These are phyloP conservation scores for Anguilla megastoma DNA, from an alignment of 2,797 vertebrate genomes.

Conservation along the genomic window DNA sequence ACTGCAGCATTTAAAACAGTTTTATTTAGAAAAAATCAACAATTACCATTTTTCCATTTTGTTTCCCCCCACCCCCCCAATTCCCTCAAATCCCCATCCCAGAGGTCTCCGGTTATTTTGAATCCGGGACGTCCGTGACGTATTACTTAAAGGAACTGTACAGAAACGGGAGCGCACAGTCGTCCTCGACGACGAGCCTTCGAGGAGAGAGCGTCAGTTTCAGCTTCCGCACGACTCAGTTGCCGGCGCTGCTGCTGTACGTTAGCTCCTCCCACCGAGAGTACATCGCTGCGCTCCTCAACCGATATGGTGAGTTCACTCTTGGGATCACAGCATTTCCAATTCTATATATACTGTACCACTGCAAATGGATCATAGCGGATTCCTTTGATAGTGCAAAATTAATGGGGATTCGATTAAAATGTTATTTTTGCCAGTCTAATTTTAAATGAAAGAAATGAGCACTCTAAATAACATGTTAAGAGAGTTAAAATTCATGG, in stretches of 20 bases:
- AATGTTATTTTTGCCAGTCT: too few species aligned
- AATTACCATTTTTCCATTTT: neutral
- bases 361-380: too few species aligned
- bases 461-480: too few species aligned
- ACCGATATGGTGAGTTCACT: neutral
- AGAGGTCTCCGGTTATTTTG: neutral
- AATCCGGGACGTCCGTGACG: neutral
- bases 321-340: too few species aligned
- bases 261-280: neutral
- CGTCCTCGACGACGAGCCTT: neutral
- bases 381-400: too few species aligned
- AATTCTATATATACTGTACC: too few species aligned
- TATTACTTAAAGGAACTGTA: neutral
- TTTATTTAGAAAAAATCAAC: neutral
- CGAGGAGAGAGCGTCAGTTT: neutral
- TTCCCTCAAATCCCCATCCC: neutral
- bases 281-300: neutral
- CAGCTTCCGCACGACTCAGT: neutral
- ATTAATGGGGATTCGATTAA: too few species aligned
- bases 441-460: too few species aligned
- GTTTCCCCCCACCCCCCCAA: neutral
- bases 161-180: neutral
- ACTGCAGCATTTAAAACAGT: too few species aligned
- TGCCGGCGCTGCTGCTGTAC: neutral
- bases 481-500: too few species aligned